Evolutionary conservation across 2,113 vertebrate genomes (phyloP).

Genomic region (Dunckerocampus dactyliophorus): DNA sequence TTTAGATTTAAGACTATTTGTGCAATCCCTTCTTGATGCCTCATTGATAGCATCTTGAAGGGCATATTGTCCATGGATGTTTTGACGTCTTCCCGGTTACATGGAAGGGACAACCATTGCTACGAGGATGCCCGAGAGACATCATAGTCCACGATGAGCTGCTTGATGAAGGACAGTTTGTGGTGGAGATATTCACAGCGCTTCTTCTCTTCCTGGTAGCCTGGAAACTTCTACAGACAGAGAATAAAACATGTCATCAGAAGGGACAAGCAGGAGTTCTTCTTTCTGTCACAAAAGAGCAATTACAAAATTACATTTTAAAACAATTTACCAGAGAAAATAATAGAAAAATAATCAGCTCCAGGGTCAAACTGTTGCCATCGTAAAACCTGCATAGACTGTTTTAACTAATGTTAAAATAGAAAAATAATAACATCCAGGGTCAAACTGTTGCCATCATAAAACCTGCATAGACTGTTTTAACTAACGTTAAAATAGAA

Average conservation of each 20-base stretch:
- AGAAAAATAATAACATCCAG: no score
- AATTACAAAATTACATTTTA: not conserved
- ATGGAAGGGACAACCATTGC: constrained; percentile 14
- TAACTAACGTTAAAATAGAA: no score
- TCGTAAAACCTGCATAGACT: no score
- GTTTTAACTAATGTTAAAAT: no score
- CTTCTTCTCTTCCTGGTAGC: constrained; percentile 80
- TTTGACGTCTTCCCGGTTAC: no score
- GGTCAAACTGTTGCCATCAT: no score
- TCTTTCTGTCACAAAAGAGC: not conserved
- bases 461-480: no score
- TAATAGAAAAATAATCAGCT: not conserved
- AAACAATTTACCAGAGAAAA: not conserved
- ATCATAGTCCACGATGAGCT: constrained; percentile 79
- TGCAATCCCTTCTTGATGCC: no score
- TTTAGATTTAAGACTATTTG: no score
- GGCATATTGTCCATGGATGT: not conserved
- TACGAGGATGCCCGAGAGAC: constrained; percentile 48
- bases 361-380: no score
- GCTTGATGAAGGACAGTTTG: constrained; percentile 85
- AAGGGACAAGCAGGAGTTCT: no score
- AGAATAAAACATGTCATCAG: not conserved
- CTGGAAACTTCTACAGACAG: constrained; percentile 74
- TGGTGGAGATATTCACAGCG: constrained; percentile 81
- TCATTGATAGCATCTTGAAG: not conserved